Base-by-base conservation (phyloP, 2,797 vertebrate genomes). In the Microhierax caerulescens region DNA sequence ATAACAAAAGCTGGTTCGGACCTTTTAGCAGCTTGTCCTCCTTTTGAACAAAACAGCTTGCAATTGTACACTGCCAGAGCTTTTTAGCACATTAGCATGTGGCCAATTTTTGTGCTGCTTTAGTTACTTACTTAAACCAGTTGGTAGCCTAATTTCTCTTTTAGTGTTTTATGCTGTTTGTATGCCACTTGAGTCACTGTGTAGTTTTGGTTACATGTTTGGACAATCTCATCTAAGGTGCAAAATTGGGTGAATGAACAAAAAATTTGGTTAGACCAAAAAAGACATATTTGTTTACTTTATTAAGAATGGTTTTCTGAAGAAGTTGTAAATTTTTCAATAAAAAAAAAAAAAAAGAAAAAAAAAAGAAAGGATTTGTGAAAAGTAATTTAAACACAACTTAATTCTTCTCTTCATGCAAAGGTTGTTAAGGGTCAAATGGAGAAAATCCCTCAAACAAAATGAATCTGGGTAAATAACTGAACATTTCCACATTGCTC, bases 401-500 rank as follows among this genome's bases (percentile, higher is more conserved):
- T 74, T 61, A 50, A 56, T 41, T 81, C 50, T 56, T 51, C 39
- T 70, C 60, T 61, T 67, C 59, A 2, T 56, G 37, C 24, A 68
- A 83, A 85, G 75, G 59, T 60, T 53, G 93, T 30, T n/a, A 47
- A 37, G 57, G 76, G 88, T 90, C 82, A 85, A n/a, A 78, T 63
- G 54, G 14, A 81, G 50, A 92, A 96, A 92, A 94, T 75, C 70
- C 45, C 39, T 79, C 59, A n/a, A 81, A 89, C 59, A 56, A 67
- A 94, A 89, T 14, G 12, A 41, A 86, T 79, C 53, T 76, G 76
- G 63, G 56, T 85, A 95, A 96, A 87, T 82, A 83, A 84, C 53
- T 7, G 72, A 80, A 27, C 48, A 57, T 94, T 97, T 94, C 84
- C 96, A 93, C 86, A 82, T 81, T 61, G 45, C 61, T 84, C 76